Evolutionary conservation across 2,888 invertebrate genomes (phyloP).

Genomic region (Idaea aversata): DNA sequence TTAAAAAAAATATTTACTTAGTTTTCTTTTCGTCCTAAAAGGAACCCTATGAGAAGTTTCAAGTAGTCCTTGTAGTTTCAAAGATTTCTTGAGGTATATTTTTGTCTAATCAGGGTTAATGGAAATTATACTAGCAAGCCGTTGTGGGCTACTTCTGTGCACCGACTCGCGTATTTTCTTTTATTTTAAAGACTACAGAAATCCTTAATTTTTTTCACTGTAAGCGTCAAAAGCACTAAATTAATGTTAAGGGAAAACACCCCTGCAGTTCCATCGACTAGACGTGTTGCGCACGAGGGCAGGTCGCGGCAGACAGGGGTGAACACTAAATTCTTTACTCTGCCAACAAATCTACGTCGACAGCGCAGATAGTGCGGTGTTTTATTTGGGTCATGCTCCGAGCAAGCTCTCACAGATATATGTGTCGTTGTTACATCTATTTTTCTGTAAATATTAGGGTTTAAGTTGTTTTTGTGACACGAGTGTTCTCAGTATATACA

Average conservation of each 20-base stretch:
- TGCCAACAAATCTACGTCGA: conserved; percentile 56
- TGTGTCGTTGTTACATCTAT: conserved; percentile 28
- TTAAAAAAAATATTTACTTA: no score
- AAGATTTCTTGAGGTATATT: no score
- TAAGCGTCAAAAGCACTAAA: no score
- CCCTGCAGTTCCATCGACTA: background rate
- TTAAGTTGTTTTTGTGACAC: conserved; percentile 9
- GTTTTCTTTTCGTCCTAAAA: no score
- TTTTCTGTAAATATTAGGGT: conserved; percentile 20
- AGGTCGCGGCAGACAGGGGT: conserved; percentile 49
- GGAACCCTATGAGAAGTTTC: no score
- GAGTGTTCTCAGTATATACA: background rate
- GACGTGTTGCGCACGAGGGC: conserved; percentile 18
- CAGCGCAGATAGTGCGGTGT: conserved; percentile 45
- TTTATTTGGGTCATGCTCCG: conserved; percentile 63
- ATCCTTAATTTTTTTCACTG: no score
- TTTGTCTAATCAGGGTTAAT: no score
- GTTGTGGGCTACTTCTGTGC: no score
- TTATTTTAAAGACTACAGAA: no score
- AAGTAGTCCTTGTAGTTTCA: no score
- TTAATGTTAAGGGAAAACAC: background rate
- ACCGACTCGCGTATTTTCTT: no score
- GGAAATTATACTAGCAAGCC: no score
- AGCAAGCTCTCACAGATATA: conserved; percentile 41
- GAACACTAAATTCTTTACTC: conserved; percentile 59